Evolutionary conservation across 64 coral and sea anemone species (phyloP).

Genomic region (Stylophora pistillata): DNA sequence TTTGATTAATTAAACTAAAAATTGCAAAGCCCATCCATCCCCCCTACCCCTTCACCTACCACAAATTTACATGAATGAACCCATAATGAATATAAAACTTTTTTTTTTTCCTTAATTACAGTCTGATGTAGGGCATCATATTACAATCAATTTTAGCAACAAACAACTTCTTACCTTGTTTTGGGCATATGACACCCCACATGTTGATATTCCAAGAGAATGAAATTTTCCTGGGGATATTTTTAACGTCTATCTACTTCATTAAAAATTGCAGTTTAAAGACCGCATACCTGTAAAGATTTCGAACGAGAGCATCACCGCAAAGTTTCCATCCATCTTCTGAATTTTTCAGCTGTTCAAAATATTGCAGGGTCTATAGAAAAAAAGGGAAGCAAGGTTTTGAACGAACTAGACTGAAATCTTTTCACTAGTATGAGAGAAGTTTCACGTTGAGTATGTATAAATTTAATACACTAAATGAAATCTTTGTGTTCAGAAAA

Average conservation of each 20-base stretch:
- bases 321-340: conserved; percentile 94
- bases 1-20: too few relatives aligned
- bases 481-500: too few relatives aligned
- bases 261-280: not conserved
- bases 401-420: not conserved
- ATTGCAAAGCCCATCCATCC: too few relatives aligned
- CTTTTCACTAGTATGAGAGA: too few relatives aligned
- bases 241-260: not conserved
- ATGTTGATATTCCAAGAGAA: not conserved
- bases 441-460: too few relatives aligned
- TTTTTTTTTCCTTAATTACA: too few relatives aligned
- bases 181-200: not conserved
- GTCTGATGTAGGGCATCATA: not conserved
- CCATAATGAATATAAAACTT: too few relatives aligned
- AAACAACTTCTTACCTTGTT: not conserved
- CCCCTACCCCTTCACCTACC: not conserved
- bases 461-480: too few relatives aligned
- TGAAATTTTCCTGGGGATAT: not conserved
- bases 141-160: not conserved
- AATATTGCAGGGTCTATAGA: conserved; percentile 80
- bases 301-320: conserved; percentile 79
- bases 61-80: too few relatives aligned
- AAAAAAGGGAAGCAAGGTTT: not conserved
- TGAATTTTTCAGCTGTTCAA: conserved; percentile 92
- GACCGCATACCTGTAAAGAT: conserved; percentile 62